Evolutionary conservation across 2,797 vertebrate species (phyloP).

Genomic region (Squalus acanthias): DNA sequence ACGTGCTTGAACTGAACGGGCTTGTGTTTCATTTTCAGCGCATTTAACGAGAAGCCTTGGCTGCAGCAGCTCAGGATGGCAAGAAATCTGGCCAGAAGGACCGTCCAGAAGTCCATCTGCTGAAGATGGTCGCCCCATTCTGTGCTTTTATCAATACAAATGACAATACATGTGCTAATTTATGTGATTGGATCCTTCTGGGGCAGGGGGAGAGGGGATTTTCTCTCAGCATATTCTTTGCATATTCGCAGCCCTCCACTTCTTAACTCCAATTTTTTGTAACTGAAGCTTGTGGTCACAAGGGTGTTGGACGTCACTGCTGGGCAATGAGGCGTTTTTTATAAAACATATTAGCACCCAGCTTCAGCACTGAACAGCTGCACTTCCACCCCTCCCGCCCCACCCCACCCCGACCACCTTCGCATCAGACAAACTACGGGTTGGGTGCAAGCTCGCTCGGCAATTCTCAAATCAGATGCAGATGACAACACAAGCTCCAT

Average conservation of each 20-base stretch:
- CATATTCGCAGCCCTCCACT: no score
- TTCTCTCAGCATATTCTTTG: no score
- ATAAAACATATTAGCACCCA: not conserved
- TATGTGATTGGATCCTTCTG: not conserved
- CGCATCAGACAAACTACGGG: no score
- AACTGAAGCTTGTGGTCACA: not conserved
- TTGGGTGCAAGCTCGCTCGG: no score
- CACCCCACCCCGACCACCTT: no score
- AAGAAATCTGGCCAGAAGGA: slow-evolving; percentile 59
- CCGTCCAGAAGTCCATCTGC: slow-evolving; percentile 44
- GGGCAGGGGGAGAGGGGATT: not conserved
- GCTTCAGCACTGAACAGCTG: not conserved
- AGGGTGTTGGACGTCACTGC: not conserved
- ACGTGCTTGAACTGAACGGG: not conserved
- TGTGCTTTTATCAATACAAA: not conserved
- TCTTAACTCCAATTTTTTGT: not conserved
- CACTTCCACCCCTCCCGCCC: not conserved
- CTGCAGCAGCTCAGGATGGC: slow-evolving; percentile 63
- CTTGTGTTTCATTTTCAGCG: slow-evolving; percentile 49
- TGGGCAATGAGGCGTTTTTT: not conserved
- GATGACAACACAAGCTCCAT: no score
- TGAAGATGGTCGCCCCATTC: not conserved
- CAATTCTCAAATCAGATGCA: no score
- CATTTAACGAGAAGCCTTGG: slow-evolving; percentile 70
- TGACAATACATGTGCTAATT: not conserved